Conservation (phyloP, 2,888 invertebrate genomes). For the Xanthorhoe designata region DNA sequence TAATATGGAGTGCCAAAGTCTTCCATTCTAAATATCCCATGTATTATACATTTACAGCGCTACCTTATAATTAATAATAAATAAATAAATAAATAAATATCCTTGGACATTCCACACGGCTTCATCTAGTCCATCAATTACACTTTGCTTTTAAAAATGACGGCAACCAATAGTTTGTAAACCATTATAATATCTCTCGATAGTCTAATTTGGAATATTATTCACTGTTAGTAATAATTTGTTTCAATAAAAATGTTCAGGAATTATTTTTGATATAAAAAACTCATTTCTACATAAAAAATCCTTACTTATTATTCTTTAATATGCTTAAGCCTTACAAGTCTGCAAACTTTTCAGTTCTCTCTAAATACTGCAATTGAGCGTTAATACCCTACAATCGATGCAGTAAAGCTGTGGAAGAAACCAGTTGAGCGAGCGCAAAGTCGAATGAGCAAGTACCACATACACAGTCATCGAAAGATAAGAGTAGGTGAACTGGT, state of each 20-base stretch:
- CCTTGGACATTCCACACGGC: too few species aligned
- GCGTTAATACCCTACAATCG: constrained; percentile 47
- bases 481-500: constrained; percentile 81
- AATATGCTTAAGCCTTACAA: constrained; percentile 41
- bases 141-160: too few species aligned
- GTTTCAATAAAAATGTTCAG: background rate
- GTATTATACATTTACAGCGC: too few species aligned
- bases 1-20: too few species aligned
- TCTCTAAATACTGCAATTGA: constrained; percentile 45
- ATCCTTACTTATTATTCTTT: background rate
- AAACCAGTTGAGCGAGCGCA: constrained; percentile 68
- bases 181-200: too few species aligned
- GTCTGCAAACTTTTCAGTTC: constrained; percentile 44
- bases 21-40: too few species aligned
- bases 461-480: constrained; percentile 68
- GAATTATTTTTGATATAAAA: constrained; percentile 25
- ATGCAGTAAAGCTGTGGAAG: constrained; percentile 52
- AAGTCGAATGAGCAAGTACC: constrained; percentile 60
- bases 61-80: too few species aligned
- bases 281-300: constrained; percentile 40
- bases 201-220: too few species aligned
- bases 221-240: background rate
- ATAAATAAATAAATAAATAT: too few species aligned
- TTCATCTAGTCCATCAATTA: too few species aligned
- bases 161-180: too few species aligned